These are phyloP conservation scores for Acronicta psi DNA, from an alignment of 2,888 invertebrate species.

Conservation along the genomic window DNA sequence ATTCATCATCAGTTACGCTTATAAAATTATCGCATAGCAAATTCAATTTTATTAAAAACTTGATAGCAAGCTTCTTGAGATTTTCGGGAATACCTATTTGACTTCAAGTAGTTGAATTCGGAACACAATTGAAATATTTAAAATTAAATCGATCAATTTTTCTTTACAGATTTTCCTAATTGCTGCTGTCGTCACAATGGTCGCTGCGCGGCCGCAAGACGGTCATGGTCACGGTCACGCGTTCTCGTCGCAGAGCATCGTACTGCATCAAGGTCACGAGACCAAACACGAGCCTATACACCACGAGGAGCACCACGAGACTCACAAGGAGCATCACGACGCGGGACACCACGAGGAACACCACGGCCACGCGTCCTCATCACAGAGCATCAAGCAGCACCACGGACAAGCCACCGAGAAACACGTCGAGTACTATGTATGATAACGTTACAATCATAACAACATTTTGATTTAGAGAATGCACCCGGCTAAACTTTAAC, in stretches of 20 bases:
- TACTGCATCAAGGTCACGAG: slow-evolving; percentile 60
- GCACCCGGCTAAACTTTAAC: neutral
- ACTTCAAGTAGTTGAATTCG: no score
- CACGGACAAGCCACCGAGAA: slow-evolving; percentile 52
- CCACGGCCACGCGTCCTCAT: slow-evolving; percentile 52
- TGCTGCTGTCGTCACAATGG: slow-evolving; percentile 32
- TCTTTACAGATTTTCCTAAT: slow-evolving; percentile 19
- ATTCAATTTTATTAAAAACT: no score
- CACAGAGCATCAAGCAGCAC: slow-evolving; percentile 61
- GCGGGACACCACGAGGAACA: slow-evolving; percentile 12
- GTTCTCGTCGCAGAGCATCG: slow-evolving; percentile 67
- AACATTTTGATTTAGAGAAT: no score
- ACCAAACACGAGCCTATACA: slow-evolving; percentile 27
- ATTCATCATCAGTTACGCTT: no score
- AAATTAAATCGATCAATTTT: no score
- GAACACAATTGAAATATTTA: no score
- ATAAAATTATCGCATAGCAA: no score
- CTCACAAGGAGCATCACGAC: slow-evolving; percentile 16
- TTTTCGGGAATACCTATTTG: no score
- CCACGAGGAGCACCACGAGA: slow-evolving; percentile 7
- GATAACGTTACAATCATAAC: neutral
- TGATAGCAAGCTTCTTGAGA: no score
- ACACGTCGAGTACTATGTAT: slow-evolving; percentile 62
- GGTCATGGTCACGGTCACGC: slow-evolving; percentile 46
- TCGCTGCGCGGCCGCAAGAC: slow-evolving; percentile 46